Base-by-base conservation (phyloP, 2,797 vertebrate species). In the Artibeus jamaicensis region DNA sequence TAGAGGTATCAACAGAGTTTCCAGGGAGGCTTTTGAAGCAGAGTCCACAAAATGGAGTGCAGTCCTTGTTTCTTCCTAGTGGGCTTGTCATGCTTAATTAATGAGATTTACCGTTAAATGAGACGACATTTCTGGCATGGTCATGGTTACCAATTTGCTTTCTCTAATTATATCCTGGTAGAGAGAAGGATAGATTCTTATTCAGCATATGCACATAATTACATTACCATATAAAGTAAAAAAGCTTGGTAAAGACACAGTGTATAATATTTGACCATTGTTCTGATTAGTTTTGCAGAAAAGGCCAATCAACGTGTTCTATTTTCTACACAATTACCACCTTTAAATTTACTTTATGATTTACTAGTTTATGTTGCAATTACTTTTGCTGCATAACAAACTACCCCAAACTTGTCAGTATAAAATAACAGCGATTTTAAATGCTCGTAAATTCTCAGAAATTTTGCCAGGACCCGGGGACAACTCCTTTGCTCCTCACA, bases 141-240 rank as follows among this genome's bases (percentile, higher is more conserved):
- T 94, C 89, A 84, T 96, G 77, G 91, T 87, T 95, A 84, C 68
- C 94, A 39, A 89, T 94, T 95, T 91, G 74, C 77, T 96, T 84
- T 82, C 62, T 96, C 22, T 94, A 82, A 96, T 95, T 96, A 88
- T 92, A 32, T 94, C 26, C 53, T 50, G 8, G 19, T 86, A 86
- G 62, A 32, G 62, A 95, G 76, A 84, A 87, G 46, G 62, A 53
- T 70, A 70, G 62, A 79, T 95, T 91, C 62, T 73, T 88, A 81
- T 18, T 70, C 46, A 95, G 44, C 59, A 39, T 93, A 32, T 94
- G 48, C 86, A 93, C 73, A 62, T 92, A 89, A 92, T 91, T 84
- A 89, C 46, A 65, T 95, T 96, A 73, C 50, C 39, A 39, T 59
- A 6, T 94, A 92, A 93, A 91, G 6, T 96, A 76, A 92, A 95